These are phyloP conservation scores for Gambusia holbrooki DNA, from an alignment of 2,113 vertebrate species.

Conservation along the genomic window DNA sequence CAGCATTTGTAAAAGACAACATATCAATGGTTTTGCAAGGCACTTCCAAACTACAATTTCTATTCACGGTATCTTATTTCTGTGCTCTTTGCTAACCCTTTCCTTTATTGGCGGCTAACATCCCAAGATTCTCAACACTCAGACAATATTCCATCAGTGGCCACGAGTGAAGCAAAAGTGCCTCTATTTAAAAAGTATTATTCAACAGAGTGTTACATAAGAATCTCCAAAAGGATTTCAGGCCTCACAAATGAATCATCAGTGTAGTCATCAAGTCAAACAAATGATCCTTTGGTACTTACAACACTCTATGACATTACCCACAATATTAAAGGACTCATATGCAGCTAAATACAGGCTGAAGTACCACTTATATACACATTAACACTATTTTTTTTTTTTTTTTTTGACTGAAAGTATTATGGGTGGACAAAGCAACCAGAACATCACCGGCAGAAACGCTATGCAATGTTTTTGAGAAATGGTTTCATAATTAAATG, in stretches of 20 bases:
- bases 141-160: slow-evolving; percentile 50
- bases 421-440: slow-evolving; percentile 4
- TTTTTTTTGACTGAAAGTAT: slow-evolving; percentile 26
- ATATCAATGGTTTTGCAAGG: not conserved
- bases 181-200: slow-evolving; percentile 80
- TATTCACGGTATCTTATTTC: too few species aligned
- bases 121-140: slow-evolving; percentile 38
- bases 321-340: slow-evolving; percentile 61
- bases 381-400: slow-evolving; percentile 33
- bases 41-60: not conserved
- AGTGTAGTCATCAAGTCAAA: slow-evolving; percentile 63
- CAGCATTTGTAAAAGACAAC: not conserved
- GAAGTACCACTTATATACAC: slow-evolving; percentile 57
- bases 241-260: slow-evolving; percentile 69
- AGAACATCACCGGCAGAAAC: not conserved
- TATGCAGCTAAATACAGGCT: slow-evolving; percentile 55
- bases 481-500: not conserved
- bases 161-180: slow-evolving; percentile 52
- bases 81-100: not conserved
- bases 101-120: not conserved
- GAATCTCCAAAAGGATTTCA: slow-evolving; percentile 61
- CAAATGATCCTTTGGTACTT: slow-evolving; percentile 47
- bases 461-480: not conserved
- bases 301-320: slow-evolving; percentile 55
- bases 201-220: slow-evolving; percentile 77